Evolutionary conservation across 2,797 vertebrate genomes (phyloP).

Genomic region (Enteromius fasciolatus): DNA sequence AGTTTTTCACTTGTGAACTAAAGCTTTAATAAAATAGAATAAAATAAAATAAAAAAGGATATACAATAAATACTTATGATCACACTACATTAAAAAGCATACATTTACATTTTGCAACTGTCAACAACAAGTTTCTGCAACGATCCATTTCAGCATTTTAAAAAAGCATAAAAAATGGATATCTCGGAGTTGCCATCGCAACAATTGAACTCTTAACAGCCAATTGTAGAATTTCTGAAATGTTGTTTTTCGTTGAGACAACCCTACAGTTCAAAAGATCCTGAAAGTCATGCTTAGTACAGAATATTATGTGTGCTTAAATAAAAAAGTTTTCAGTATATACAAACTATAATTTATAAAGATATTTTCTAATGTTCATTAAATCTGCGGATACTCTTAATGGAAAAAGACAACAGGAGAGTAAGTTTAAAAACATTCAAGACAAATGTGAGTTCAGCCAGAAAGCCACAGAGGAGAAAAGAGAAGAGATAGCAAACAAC

Average conservation of each 20-base stretch:
- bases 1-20: not conserved
- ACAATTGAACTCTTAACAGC: not conserved
- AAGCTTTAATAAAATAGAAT: not conserved
- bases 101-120: not conserved
- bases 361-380: not conserved
- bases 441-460: not conserved
- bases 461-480: slow-evolving; percentile 22
- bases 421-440: slow-evolving; percentile 15
- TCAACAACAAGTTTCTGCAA: not conserved
- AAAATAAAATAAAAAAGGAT: no score
- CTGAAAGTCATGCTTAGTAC: not conserved
- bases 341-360: not conserved
- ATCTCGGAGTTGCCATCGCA: not conserved
- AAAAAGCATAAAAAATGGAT: not conserved
- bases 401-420: not conserved
- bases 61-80: not conserved
- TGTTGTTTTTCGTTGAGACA: not conserved
- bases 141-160: not conserved
- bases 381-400: not conserved
- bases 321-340: not conserved
- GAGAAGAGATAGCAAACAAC: slow-evolving; percentile 60
- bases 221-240: not conserved
- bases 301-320: not conserved
- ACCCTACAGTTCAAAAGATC: not conserved
- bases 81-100: not conserved